Conservation (phyloP, 2,797 vertebrate genomes). For the Buceros bicornis region DNA sequence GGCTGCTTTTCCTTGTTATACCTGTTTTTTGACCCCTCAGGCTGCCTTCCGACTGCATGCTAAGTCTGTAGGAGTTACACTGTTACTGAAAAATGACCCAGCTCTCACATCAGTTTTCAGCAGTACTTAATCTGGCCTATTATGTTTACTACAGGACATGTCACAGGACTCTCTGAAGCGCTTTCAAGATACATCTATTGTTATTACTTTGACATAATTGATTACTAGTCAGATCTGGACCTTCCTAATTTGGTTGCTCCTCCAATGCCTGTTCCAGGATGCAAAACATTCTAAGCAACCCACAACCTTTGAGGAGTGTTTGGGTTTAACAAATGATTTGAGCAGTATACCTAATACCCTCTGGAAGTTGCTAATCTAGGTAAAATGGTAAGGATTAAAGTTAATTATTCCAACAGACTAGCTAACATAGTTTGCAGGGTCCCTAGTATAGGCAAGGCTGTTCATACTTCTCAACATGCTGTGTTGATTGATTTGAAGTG, state of each 20-base stretch:
- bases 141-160: constrained; percentile 31
- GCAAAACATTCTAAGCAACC: not conserved
- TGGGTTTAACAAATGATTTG: not conserved
- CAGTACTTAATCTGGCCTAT: not conserved
- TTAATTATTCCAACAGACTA: not conserved
- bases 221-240: constrained; percentile 28
- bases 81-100: not conserved
- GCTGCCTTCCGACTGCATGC: not conserved
- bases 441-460: not conserved
- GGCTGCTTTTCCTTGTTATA: constrained; percentile 10
- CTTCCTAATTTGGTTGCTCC: not conserved
- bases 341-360: not conserved
- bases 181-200: constrained; percentile 11
- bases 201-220: constrained; percentile 5
- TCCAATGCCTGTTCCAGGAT: not conserved
- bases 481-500: not conserved
- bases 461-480: not conserved
- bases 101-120: not conserved
- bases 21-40: constrained; percentile 17
- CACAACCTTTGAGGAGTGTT: not conserved
- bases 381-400: not conserved
- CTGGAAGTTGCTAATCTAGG: not conserved
- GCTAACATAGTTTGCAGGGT: not conserved
- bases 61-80: not conserved
- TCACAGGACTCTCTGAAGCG: not conserved